phyloP scores from a whole-genome alignment of 2,888 invertebrate genomes.

The Drosophila yooni region DNA sequence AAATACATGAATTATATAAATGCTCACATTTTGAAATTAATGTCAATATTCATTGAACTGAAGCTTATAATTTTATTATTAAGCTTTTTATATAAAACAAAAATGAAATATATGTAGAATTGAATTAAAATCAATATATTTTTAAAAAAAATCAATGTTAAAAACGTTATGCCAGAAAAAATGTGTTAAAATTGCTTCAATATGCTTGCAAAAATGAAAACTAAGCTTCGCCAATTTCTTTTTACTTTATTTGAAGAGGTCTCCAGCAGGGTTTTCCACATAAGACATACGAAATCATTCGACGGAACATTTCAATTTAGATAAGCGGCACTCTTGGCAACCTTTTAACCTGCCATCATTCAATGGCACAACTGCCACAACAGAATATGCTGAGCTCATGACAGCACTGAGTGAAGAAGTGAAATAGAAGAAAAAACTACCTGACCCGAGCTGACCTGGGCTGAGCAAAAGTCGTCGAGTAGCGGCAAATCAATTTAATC shows the following conservation, averaged over 20 bases:
- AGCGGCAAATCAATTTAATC: slow-evolving; percentile 79
- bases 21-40: background rate
- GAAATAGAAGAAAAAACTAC: slow-evolving; percentile 22
- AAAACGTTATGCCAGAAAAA: background rate
- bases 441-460: slow-evolving; percentile 13
- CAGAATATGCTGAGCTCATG: slow-evolving; percentile 71
- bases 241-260: background rate
- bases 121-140: background rate
- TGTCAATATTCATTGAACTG: background rate
- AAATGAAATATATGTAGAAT: background rate
- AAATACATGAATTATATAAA: background rate
- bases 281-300: slow-evolving; percentile 34
- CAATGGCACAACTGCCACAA: slow-evolving; percentile 53
- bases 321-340: slow-evolving; percentile 6
- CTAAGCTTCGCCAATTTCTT: background rate
- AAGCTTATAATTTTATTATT: background rate
- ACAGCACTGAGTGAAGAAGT: slow-evolving; percentile 6
- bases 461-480: slow-evolving; percentile 41
- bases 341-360: slow-evolving; percentile 40
- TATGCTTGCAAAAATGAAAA: background rate
- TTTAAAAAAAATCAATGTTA: background rate
- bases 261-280: slow-evolving; percentile 20
- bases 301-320: slow-evolving; percentile 64
- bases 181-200: background rate
- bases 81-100: background rate